phyloP scores from a whole-genome alignment of 2,797 vertebrate genomes.

The Meda fulgida region DNA sequence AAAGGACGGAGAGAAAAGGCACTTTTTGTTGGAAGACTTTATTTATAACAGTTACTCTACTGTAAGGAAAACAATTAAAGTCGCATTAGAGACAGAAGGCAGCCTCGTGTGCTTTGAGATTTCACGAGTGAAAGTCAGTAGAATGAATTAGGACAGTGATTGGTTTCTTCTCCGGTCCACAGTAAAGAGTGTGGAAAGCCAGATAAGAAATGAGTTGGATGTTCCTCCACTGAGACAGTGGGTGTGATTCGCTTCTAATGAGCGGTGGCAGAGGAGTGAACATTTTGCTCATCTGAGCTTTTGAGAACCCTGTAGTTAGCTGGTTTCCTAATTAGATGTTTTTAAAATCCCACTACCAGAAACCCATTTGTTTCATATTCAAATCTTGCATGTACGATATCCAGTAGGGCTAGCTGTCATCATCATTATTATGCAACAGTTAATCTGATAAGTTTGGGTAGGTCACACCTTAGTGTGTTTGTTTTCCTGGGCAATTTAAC shows the following conservation, averaged over 20 bases:
- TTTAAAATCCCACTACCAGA: constrained; percentile 9
- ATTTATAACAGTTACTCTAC: too few relatives aligned
- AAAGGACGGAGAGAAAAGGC: too few relatives aligned
- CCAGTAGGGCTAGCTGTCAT: neutral
- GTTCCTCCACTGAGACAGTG: constrained; percentile 8
- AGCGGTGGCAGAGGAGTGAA: constrained; percentile 23
- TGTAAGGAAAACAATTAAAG: constrained; percentile 66
- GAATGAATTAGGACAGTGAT: constrained; percentile 53
- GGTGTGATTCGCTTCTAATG: constrained; percentile 25
- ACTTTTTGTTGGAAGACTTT: too few relatives aligned
- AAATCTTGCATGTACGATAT: neutral
- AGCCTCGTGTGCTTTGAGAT: constrained; percentile 48
- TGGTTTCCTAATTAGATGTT: constrained; percentile 22
- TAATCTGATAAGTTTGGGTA: neutral
- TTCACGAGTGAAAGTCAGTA: constrained; percentile 58
- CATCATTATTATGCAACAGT: constrained; percentile 22
- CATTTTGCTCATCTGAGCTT: constrained; percentile 29
- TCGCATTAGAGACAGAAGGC: constrained; percentile 63
- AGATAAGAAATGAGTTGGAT: constrained; percentile 38
- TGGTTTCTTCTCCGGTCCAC: constrained; percentile 34
- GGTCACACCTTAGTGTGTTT: constrained; percentile 9
- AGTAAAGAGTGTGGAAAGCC: constrained; percentile 25
- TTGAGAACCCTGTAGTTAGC: constrained; percentile 10
- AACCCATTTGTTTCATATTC: constrained; percentile 23
- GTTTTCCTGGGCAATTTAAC: neutral